phyloP scores from a whole-genome alignment of 2,888 invertebrate genomes.

The Panopea generosa region DNA sequence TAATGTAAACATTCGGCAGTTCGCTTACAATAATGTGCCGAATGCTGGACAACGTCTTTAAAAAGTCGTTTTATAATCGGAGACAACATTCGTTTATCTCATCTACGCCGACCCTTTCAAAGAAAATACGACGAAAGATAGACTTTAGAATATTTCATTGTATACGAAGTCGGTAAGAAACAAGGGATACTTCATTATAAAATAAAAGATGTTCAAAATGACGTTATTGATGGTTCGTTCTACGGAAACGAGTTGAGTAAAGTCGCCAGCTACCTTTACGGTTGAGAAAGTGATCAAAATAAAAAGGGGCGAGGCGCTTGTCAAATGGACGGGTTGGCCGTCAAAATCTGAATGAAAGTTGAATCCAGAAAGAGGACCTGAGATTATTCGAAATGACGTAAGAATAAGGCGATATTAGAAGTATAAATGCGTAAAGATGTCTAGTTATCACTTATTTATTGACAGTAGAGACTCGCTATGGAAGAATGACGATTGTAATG shows the following conservation, averaged over 20 bases:
- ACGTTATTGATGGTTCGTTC: constrained; percentile 23
- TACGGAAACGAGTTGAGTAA: constrained; percentile 32
- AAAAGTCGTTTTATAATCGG: constrained; percentile 27
- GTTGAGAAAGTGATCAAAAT: constrained; percentile 27
- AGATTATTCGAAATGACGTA: not conserved
- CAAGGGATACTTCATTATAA: constrained; percentile 17
- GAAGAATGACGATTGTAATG: constrained; percentile 24
- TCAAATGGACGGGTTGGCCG: constrained; percentile 31
- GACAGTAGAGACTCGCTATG: constrained; percentile 21
- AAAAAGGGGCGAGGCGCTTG: constrained; percentile 1
- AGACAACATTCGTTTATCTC: constrained; percentile 34
- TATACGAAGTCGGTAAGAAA: constrained; percentile 13
- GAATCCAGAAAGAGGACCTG: not conserved
- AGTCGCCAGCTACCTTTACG: constrained; percentile 8
- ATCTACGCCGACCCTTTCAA: constrained; percentile 22
- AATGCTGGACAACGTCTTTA: no score
- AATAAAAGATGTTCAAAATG: constrained; percentile 21
- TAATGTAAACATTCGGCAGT: constrained; percentile 17
- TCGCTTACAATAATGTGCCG: not conserved
- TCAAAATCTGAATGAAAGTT: constrained; percentile 15
- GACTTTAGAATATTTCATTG: constrained; percentile 30
- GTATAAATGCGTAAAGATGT: constrained; percentile 12
- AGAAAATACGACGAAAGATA: constrained; percentile 1
- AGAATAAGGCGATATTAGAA: not conserved
- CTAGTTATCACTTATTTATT: constrained; percentile 13